Base-by-base conservation (phyloP, 2,888 invertebrate species). In the Tipula confusa region DNA sequence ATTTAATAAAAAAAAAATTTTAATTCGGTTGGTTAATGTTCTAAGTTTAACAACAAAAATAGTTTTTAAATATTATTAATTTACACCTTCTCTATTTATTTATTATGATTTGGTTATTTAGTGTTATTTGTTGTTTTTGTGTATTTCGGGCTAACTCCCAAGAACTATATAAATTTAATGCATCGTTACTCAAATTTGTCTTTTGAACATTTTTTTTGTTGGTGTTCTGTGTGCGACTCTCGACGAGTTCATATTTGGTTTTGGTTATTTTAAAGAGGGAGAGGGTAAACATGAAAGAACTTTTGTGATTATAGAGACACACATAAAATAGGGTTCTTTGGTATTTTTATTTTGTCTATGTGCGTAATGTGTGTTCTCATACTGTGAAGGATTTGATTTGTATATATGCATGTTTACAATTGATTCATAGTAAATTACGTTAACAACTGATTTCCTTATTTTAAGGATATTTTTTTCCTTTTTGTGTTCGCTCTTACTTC, bases 101-200 rank as follows among this genome's bases (percentile, higher is more conserved):
- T 43, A 43, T 43, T 43, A 43, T 43, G n/a, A 5, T 15, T 43
- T 15, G 15, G n/a, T n/a, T 43, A 43, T 43, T 43, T 43, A 43
- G 15, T 43, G 43, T 3, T 2, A 15, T 43, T 15, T 43, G 43
- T 43, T 43, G 43, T 43, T 33, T 6, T 33, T 43, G 43, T 64
- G 64, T 24, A n/a, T 18, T 43, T 64, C 24, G 64, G 24, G 9
- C 24, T 48, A 48, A 48, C 64, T 64, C 64, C 24, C 24, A 24
- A n/a, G n/a, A 64, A 64, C 64, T 64, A 64, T n/a, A n/a, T 64
- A 64, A 64, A 64, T 64, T 64, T 64, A 64, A 64, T 64, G 64
- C 64, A 64, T 64, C 64, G 64, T 64, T 64, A 64, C 64, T 64
- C 64, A 64, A 64, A 24, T 3, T 3, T 2, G 15, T 15, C 15